phyloP scores from a whole-genome alignment of 2,797 vertebrate species.

The Enteromius unitaeniatus region DNA sequence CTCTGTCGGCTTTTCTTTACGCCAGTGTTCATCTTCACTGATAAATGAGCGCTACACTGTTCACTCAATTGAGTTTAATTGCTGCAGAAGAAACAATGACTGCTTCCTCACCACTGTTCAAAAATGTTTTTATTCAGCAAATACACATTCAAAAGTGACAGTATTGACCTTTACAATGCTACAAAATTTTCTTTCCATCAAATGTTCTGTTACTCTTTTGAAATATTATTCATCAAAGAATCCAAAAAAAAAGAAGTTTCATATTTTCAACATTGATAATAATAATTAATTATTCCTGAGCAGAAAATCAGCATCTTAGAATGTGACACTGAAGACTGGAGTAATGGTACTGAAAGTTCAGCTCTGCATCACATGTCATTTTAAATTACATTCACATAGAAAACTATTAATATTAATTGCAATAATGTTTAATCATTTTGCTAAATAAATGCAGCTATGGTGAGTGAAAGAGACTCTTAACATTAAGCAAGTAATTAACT shows the following conservation, averaged over 20 bases:
- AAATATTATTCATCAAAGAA: background rate
- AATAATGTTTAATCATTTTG: background rate
- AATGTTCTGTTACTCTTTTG: background rate
- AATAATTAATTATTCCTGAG: background rate
- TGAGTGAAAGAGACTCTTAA: background rate
- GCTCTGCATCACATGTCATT: background rate
- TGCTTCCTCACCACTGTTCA: background rate
- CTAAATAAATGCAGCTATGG: background rate
- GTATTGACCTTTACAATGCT: background rate
- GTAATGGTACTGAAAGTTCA: background rate
- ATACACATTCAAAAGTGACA: background rate
- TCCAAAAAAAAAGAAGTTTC: background rate
- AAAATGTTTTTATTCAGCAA: background rate
- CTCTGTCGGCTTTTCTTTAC: background rate
- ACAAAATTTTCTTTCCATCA: background rate
- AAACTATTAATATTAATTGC: background rate
- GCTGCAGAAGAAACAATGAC: background rate
- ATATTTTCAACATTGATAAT: background rate
- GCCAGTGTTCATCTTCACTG: background rate
- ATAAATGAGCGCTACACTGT: background rate
- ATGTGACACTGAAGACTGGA: background rate
- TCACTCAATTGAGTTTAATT: constrained; percentile 25
- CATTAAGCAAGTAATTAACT: background rate
- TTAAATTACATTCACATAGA: background rate
- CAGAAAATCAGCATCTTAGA: background rate